These are phyloP conservation scores for Onychomys torridus DNA, from an alignment of 2,797 vertebrate genomes.

Conservation along the genomic window DNA sequence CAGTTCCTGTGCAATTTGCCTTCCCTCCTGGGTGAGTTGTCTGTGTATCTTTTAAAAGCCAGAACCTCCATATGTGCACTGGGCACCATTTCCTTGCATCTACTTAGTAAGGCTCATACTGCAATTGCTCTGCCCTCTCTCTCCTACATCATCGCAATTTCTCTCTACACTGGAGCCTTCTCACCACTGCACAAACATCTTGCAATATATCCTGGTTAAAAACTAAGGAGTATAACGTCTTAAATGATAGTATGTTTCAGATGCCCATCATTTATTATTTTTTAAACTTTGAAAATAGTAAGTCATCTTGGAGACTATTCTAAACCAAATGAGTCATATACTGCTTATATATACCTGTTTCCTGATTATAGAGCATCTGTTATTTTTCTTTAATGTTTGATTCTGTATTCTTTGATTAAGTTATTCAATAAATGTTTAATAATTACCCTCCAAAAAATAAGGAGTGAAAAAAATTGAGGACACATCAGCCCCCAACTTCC, in stretches of 20 bases:
- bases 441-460: too few species aligned
- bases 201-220: not conserved
- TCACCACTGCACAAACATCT: not conserved
- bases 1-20: conserved; percentile 42
- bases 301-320: too few species aligned
- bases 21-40: conserved; percentile 55
- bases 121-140: conserved; percentile 6
- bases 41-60: conserved; percentile 64
- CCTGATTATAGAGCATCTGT: too few species aligned
- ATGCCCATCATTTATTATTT: too few species aligned
- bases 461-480: not conserved
- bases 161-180: not conserved
- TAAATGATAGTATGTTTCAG: too few species aligned
- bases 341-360: too few species aligned
- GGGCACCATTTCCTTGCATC: conserved; percentile 65
- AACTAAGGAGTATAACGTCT: not conserved
- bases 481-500: not conserved
- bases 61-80: conserved; percentile 75
- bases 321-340: too few species aligned
- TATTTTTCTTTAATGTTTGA: too few species aligned
- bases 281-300: too few species aligned
- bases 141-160: conserved; percentile 7
- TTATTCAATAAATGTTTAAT: too few species aligned
- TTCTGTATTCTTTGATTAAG: too few species aligned
- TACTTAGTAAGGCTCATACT: not conserved